A percentile compares a stretch with the other conserved stretches of the same genome.
These are phyloP conservation scores for Brachionus rubens DNA, from an alignment of 1,140 invertebrate species.

Conservation along the genomic window DNA sequence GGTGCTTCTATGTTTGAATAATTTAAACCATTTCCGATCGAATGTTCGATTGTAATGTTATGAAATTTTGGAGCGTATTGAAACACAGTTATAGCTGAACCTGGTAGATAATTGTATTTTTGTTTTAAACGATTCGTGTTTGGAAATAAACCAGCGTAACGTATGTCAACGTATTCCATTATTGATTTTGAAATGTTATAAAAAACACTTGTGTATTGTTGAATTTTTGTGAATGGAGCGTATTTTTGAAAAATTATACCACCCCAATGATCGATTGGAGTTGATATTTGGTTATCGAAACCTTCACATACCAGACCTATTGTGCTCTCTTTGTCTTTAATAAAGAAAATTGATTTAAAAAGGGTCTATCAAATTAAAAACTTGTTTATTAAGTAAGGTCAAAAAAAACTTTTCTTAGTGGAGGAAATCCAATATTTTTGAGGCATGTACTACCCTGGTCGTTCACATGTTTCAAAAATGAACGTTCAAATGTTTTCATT, in stretches of 20 bases:
- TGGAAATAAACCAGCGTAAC: not conserved
- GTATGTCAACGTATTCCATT: conserved; percentile 33
- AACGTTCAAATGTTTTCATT: too few relatives aligned
- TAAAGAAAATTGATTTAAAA: not conserved
- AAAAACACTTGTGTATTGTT: not conserved
- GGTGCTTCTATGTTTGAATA: conserved; percentile 38
- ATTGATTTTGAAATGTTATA: conserved; percentile 30
- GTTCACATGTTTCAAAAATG: too few relatives aligned
- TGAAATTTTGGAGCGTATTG: conserved; percentile 39
- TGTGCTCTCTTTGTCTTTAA: conserved; percentile 11
- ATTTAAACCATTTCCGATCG: conserved; percentile 35
- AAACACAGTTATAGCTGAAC: conserved; percentile 40
- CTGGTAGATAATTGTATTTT: not conserved
- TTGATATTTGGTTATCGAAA: not conserved
- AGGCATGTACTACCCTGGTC: too few relatives aligned
- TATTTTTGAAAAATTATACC: conserved; percentile 41
- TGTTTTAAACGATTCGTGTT: conserved; percentile 11
- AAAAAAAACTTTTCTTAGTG: too few relatives aligned
- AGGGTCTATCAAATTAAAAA: too few relatives aligned
- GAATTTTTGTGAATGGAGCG: not conserved
- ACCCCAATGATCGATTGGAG: conserved; percentile 17
- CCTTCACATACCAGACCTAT: conserved; percentile 43
- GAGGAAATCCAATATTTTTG: too few relatives aligned
- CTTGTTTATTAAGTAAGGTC: too few relatives aligned
- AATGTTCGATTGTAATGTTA: conserved; percentile 17